Conservation (phyloP, 2,888 invertebrate species). For the Spialia ferax region DNA sequence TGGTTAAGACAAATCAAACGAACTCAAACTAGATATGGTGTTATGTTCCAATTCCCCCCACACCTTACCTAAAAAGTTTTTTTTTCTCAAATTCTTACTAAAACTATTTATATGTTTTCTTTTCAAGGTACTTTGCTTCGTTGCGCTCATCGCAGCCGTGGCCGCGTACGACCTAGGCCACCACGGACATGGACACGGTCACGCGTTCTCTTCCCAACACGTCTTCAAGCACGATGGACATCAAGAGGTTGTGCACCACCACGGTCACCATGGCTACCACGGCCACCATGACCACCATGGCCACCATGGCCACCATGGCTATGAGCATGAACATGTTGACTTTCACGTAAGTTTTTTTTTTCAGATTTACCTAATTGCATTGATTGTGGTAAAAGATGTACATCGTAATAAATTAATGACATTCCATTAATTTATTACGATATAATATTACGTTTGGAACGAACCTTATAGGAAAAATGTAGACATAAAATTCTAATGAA, state of each 20-base stretch:
- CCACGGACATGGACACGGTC: neutral
- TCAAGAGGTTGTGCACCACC: constrained; percentile 58
- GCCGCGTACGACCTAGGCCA: neutral
- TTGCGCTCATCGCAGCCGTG: neutral
- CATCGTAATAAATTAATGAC: neutral
- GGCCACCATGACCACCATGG: constrained; percentile 45
- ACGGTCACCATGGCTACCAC: constrained; percentile 49
- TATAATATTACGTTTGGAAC: neutral
- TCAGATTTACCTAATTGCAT: neutral
- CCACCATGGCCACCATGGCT: constrained; percentile 39
- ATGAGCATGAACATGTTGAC: constrained; percentile 39
- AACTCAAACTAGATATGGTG: too few relatives aligned
- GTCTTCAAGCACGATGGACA: constrained; percentile 67
- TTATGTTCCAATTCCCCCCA: too few relatives aligned
- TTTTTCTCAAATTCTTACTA: neutral
- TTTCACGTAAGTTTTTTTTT: constrained; percentile 48
- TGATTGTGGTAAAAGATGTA: neutral
- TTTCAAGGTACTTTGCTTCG: constrained; percentile 12
- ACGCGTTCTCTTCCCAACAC: constrained; percentile 69
- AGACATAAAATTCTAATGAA: neutral
- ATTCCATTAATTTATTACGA: too few relatives aligned
- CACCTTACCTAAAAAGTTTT: too few relatives aligned
- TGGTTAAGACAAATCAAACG: too few relatives aligned
- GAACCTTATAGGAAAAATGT: neutral
- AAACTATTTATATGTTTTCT: neutral